Evolutionary conservation across 2,113 vertebrate species (phyloP), one percentile per base, ranked within the genome.

Genomic region (Abramis brama): DNA sequence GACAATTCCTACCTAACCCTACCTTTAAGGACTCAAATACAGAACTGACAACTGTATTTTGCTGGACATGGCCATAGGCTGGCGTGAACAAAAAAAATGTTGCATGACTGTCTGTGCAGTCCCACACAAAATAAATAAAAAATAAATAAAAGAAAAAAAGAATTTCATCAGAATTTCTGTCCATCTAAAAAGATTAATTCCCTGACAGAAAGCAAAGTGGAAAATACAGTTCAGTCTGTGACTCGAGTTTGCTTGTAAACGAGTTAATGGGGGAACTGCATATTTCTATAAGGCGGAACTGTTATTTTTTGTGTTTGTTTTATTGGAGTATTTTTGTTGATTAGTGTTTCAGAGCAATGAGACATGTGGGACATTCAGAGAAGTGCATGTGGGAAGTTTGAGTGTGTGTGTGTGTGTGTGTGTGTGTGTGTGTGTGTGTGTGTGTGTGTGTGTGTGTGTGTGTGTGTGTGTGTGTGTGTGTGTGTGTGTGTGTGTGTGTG

Each of bases 341-440:
- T 84, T n/a, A 80, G n/a, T n/a, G 71, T 60, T 57, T 71, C 55
- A 13, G 68, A 59, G 30, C 1, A 12, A 74, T 45, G 71, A 75
- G 23, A 75, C 71, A 43, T 74, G 12, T 4, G 33, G 33, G 33
- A 64, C 60, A 9, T 0, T 66, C 36, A 2, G 50, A 74, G 60
- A 80, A 47, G 59, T 0, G 8, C 39, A 27, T n/a, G 45, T 78
- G 27, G 19, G n/a, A 80, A 47, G 15, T 84, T 71, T 76, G 36
- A 43, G 30, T 79, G 39, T 59, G 45, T 52, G 25, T 78, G 36
- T 55, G 27, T 27, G 27, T 27, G 27, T 27, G 27, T 27, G 27
- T 27, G 27, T 27, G 27, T 27, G 27, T 27, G 27, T 27, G 27
- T 27, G 27, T 27, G 27, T 27, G 27, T 27, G 27, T 27, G 27